Evolutionary conservation across 2,797 vertebrate genomes (phyloP).

Genomic region (Enteromius thamalakanensis): DNA sequence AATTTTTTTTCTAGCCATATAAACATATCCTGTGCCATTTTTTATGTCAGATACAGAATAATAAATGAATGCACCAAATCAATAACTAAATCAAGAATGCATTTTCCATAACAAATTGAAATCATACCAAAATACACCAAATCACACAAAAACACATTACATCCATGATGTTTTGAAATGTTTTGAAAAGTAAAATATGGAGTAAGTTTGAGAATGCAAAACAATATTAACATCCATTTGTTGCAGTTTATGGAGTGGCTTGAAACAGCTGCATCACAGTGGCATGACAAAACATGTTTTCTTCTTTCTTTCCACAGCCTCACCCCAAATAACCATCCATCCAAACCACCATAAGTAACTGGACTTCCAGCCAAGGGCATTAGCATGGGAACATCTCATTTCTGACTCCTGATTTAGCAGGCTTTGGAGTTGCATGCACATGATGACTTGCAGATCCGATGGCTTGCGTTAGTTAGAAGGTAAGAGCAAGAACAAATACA

Average conservation of each 20-base stretch:
- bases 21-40: background rate
- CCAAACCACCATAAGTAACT: constrained; percentile 36
- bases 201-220: background rate
- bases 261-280: constrained; percentile 70
- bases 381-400: constrained; percentile 2
- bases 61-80: background rate
- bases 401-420: background rate
- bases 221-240: constrained; percentile 72
- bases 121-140: background rate
- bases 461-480: constrained; percentile 52
- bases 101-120: background rate
- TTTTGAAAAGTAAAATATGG: too few relatives aligned
- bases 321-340: background rate
- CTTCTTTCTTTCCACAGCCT: constrained; percentile 32
- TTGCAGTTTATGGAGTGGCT: constrained; percentile 78
- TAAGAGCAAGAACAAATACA: constrained; percentile 72
- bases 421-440: constrained; percentile 26
- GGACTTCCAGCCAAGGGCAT: constrained; percentile 20
- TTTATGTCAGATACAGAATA: background rate
- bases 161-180: background rate
- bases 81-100: background rate
- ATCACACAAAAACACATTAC: background rate
- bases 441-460: constrained; percentile 29
- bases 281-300: constrained; percentile 72
- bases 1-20: background rate